A percentile compares a stretch with the other conserved stretches of the same genome.
phyloP scores from a whole-genome alignment of 2,888 invertebrate genomes.

The Andrena praecox region DNA sequence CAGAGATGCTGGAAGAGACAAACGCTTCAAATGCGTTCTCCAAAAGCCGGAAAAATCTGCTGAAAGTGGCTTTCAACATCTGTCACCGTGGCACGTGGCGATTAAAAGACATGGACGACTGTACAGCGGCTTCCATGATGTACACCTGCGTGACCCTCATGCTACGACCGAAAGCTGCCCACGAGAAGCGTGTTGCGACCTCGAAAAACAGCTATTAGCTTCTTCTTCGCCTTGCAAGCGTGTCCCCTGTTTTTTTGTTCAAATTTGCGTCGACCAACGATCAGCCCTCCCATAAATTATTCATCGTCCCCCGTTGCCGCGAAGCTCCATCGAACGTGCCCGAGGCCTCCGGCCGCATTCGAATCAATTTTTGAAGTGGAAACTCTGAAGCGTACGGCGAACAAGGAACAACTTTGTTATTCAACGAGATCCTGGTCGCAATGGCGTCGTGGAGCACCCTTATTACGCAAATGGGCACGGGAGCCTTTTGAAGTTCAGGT shows the following conservation, averaged over 20 bases:
- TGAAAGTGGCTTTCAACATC: neutral
- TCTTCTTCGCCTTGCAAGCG: neutral
- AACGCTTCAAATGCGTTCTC: neutral
- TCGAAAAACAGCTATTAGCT: neutral
- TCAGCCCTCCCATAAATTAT: constrained; percentile 2
- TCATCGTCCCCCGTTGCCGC: neutral
- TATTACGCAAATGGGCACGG: neutral
- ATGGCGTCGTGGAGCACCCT: neutral
- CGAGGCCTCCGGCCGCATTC: neutral
- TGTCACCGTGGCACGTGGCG: neutral
- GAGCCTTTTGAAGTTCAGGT: neutral
- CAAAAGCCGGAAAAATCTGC: neutral
- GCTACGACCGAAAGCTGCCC: neutral
- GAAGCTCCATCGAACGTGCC: neutral
- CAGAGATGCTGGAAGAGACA: neutral
- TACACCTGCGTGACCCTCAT: neutral
- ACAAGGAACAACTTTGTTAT: constrained; percentile 4
- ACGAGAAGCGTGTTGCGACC: neutral
- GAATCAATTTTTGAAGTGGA: neutral
- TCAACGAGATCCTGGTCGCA: neutral
- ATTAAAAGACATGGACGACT: neutral
- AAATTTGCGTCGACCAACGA: neutral
- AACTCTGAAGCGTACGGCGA: neutral
- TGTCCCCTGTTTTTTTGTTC: neutral
- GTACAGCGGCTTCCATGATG: neutral